Percentiles rank a stretch among this genome's conserved stretches.
These are phyloP conservation scores for Melitaea cinxia DNA, from an alignment of 1,140 invertebrate species.

Conservation along the genomic window DNA sequence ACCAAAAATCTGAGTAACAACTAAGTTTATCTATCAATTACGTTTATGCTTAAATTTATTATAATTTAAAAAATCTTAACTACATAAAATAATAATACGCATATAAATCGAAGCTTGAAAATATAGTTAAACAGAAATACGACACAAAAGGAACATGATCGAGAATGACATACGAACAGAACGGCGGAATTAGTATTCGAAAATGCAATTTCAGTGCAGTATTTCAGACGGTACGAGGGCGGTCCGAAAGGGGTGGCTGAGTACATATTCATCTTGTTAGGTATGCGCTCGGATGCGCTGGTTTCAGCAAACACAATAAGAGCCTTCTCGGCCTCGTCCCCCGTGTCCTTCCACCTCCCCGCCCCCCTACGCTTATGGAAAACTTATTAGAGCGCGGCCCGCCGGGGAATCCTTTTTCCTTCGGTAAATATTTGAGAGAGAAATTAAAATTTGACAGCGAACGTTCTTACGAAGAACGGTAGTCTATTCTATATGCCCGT, in stretches of 20 bases:
- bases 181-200: constrained; percentile 73
- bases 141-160: constrained; percentile 34
- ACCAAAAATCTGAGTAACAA: too few species aligned
- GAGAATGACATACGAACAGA: constrained; percentile 42
- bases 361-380: constrained; percentile 71
- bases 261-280: constrained; percentile 81
- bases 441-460: constrained; percentile 82
- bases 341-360: constrained; percentile 26
- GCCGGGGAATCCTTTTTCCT: constrained; percentile 80
- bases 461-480: constrained; percentile 65
- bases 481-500: constrained; percentile 71
- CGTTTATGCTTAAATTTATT: too few species aligned
- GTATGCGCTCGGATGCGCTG: constrained; percentile 79
- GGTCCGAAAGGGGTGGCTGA: constrained; percentile 63
- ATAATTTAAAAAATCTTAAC: too few species aligned
- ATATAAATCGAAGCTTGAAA: not conserved
- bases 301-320: constrained; percentile 81
- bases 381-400: constrained; percentile 80
- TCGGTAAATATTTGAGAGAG: constrained; percentile 81
- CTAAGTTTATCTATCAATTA: too few species aligned
- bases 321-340: constrained; percentile 56
- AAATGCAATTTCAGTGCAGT: constrained; percentile 78
- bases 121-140: constrained; percentile 1
- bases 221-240: constrained; percentile 56
- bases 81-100: not conserved